Percentiles rank a stretch among this genome's conserved stretches.
Evolutionary conservation across 2,113 vertebrate genomes (phyloP).

Genomic region (Leptobrachium leishanense): DNA sequence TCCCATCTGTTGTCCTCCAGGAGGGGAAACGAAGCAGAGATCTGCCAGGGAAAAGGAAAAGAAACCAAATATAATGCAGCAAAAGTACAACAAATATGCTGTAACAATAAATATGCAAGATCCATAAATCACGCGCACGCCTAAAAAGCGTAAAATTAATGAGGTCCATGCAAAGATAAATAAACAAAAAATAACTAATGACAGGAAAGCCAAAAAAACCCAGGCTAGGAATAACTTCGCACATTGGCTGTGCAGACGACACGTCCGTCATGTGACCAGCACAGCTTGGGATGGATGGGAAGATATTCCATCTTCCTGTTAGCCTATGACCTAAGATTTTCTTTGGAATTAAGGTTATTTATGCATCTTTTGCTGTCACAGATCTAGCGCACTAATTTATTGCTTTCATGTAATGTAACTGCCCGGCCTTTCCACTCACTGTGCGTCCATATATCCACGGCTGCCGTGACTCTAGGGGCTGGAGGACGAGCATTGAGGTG

Average conservation of each 20-base stretch:
- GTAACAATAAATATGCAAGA: background rate
- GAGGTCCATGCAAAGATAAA: background rate
- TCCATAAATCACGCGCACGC: conserved; percentile 12
- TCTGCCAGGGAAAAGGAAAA: background rate
- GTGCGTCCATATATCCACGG: no score
- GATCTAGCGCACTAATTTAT: no score
- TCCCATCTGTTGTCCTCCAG: conserved; percentile 7
- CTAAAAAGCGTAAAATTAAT: conserved; percentile 9
- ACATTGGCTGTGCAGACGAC: background rate
- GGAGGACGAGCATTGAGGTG: no score
- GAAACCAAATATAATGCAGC: conserved; percentile 16
- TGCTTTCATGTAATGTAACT: no score
- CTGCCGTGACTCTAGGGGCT: no score
- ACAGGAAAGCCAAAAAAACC: background rate
- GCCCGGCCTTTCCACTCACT: no score
- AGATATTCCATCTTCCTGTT: conserved; percentile 12
- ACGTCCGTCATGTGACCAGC: background rate
- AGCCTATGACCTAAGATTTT: conserved; percentile 28
- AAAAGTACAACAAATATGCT: conserved; percentile 38
- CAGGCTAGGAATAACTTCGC: conserved; percentile 12
- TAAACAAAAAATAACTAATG: conserved; percentile 36
- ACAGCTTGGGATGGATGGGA: background rate
- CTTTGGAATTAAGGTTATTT: conserved; percentile 15
- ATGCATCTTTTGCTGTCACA: no score
- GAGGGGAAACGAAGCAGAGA: conserved; percentile 23